Conservation (phyloP, 30 jellyfish, hydroid and myxozoan species). For the Cassiopea andromeda region DNA sequence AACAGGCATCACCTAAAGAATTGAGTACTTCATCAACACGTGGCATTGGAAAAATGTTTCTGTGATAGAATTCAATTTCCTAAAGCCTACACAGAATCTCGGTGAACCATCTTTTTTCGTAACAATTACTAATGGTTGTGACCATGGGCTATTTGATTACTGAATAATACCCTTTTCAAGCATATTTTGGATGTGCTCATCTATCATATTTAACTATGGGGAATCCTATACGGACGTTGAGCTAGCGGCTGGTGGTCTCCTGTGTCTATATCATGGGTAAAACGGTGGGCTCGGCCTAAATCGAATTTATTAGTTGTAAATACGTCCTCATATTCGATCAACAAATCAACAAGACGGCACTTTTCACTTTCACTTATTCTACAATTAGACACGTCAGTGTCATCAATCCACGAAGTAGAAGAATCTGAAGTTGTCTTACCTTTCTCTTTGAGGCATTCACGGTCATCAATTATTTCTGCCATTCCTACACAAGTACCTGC, state of each 20-base stretch:
- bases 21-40: slow-evolving; percentile 47
- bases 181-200: slow-evolving; percentile 25
- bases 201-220: slow-evolving; percentile 36
- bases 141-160: slow-evolving; percentile 35
- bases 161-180: slow-evolving; percentile 26
- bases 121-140: slow-evolving; percentile 36
- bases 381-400: slow-evolving; percentile 20
- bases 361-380: background rate
- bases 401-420: slow-evolving; percentile 17
- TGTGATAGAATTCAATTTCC: slow-evolving; percentile 41
- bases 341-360: background rate
- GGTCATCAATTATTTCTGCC: slow-evolving; percentile 34
- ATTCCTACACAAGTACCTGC: slow-evolving; percentile 60
- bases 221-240: slow-evolving; percentile 26
- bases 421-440: slow-evolving; percentile 5
- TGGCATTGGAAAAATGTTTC: slow-evolving; percentile 65
- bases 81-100: slow-evolving; percentile 43
- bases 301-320: slow-evolving; percentile 10
- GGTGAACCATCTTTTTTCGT: slow-evolving; percentile 53
- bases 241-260: slow-evolving; percentile 24
- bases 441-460: background rate
- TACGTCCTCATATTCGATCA: slow-evolving; percentile 9
- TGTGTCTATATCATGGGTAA: slow-evolving; percentile 9
- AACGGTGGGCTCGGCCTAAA: slow-evolving; percentile 25
- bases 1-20: slow-evolving; percentile 49